Evolutionary conservation across 2,113 vertebrate species (phyloP).

Genomic region (Vulpes vulpes): DNA sequence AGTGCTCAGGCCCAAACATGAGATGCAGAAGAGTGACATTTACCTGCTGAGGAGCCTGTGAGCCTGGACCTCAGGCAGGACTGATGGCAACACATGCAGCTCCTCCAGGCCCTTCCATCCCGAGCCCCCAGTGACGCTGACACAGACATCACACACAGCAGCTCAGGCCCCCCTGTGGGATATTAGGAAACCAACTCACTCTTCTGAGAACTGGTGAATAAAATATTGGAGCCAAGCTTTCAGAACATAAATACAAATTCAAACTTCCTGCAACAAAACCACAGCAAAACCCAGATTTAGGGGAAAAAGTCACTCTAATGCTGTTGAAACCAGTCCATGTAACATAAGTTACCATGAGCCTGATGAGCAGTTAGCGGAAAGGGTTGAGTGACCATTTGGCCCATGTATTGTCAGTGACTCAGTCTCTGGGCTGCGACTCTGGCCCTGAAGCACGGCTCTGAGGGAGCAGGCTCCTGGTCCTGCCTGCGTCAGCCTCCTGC

Average conservation of each 20-base stretch:
- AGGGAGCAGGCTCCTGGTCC: no score
- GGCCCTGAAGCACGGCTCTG: not conserved
- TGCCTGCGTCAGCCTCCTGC: no score
- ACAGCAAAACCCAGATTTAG: not conserved
- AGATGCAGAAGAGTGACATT: not conserved
- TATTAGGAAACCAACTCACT: not conserved
- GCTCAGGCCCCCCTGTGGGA: not conserved
- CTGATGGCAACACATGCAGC: accelerated
- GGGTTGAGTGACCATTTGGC: accelerated
- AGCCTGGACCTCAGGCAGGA: not conserved
- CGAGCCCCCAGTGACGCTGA: accelerated
- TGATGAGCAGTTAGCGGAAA: accelerated
- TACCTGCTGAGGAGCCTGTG: accelerated
- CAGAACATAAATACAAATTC: not conserved
- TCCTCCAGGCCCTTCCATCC: accelerated
- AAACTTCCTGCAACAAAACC: not conserved
- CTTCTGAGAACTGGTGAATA: not conserved
- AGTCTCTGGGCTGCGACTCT: accelerated
- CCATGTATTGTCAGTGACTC: accelerated
- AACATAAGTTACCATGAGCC: accelerated
- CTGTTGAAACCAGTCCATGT: accelerated
- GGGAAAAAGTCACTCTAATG: accelerated
- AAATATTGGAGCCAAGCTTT: not conserved
- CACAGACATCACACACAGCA: accelerated
- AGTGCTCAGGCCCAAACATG: not conserved